Evolutionary conservation across 2,888 invertebrate species (phyloP), one percentile per base, ranked within the genome.

Genomic region (Epiblema foenella): DNA sequence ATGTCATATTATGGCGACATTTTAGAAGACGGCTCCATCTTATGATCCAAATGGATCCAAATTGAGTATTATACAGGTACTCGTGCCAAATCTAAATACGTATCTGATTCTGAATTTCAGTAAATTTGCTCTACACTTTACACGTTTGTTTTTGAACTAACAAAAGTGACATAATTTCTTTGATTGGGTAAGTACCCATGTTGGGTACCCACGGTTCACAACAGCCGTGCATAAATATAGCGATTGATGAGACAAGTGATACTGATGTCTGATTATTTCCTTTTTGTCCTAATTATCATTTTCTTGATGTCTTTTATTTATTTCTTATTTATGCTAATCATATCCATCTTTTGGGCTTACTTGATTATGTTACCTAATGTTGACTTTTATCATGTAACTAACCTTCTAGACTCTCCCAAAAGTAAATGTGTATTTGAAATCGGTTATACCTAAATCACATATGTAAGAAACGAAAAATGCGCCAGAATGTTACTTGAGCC

Each of bases 391-490:
- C n/a, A 10, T 33, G 9, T 33, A 57, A 15, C n/a, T 8, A 29
- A 9, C n/a, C n/a, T 56, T 56, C 10, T 33, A 56, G 10, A 33
- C 10, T 37, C 15, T 9, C 7, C 20, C 20, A 20, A 39, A 39
- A 39, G 18, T 20, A 39, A 12, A 15, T 20, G 42, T 9, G n/a
- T 59, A 18, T 24, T 42, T 20, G 51, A 33, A 62, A 51, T 51
- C 15, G 9, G 62, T 51, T 29, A 62, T 12, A 49, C 24, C 17
- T 62, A 49, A 3, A 10, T 18, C n/a, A 17, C 46, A 62, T 51
- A 29, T 54, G 18, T 15, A 37, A 54, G 10, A 37, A 39, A 39
- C 39, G 39, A n/a, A 67, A 67, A 39, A 59, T 68, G 39, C 24
- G 37, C 58, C 49, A 67, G 39, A 59, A 68, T 24, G 51, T 58